Evolutionary conservation across 2,888 invertebrate species (phyloP), one percentile per base, ranked within the genome.

Genomic region (Trachelus stipa): DNA sequence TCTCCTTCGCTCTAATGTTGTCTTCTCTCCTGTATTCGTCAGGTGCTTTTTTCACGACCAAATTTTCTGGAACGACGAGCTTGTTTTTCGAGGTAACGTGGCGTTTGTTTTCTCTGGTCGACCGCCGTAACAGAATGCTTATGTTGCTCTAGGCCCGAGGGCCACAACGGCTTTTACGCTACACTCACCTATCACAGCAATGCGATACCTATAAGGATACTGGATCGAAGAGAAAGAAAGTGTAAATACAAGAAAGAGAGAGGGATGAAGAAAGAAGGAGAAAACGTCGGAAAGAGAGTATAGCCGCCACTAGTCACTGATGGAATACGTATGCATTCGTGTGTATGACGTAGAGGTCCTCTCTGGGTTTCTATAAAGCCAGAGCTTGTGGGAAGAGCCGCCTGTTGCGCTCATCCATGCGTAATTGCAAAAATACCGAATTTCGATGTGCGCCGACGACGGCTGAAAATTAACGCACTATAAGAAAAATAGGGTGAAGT

Each of bases 371-470:
- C 56, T 23, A 56, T 56, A 56, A 56, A 56, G 56, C 56, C 56
- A 56, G 56, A 56, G 71, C 71, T 31, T 71, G 85, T 88, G 88
- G 87, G 88, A 89, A 88, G 83, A 84, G 82, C 85, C 85, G 89
- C 88, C 88, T 89, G 89, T 88, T 88, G 87, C 87, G 85, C 85
- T 82, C 83, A 85, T 87, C 86, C 85, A 83, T 80, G 87, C 86
- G 87, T 86, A 88, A 88, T 89, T 87, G 85, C 81, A 88, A 88
- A 88, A 89, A 88, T 87, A 88, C 85, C 82, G 81, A 86, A 85
- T 83, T 86, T 84, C 71, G 74, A 35, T 33, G 34, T 56, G 56
- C 56, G 9, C 56, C 23, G 56, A 56, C 23, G 56, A 23, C 81
- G 80, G 83, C 83, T 83, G 81, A 80, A 83, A 85, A 86, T 85